Base-by-base conservation (phyloP, 2,888 invertebrate species). In the Cephus pulcher region DNA sequence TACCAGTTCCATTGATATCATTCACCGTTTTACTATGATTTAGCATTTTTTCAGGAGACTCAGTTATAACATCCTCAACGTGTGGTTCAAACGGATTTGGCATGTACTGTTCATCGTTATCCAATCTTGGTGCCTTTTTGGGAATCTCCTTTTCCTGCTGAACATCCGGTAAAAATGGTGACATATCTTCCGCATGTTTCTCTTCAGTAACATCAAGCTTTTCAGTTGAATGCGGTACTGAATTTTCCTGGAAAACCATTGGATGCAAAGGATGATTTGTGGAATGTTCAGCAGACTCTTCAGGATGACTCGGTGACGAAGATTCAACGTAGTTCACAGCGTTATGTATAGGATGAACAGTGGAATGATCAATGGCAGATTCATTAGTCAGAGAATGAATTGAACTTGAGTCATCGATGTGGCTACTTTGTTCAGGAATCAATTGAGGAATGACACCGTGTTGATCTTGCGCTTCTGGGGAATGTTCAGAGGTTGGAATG, bases 111-210 rank as follows among this genome's bases (percentile, higher is more conserved):
- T 93, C 92, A 83, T 93, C 93, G 81, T 93, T 92, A 84, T 93
- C 93, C 75, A 93, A 86, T 77, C 92, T 90, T 11, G 93, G 93
- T 1, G 92, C 90, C 82, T 92, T 92, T 68, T 89, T 89, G 12
- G 88, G 84, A 75, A 81, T 84, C 74, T 88, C 85, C 35, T 88
- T 88, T 35, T 89, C 88, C 82, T 93, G 94, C 88, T 95, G 94
- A 32, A 93, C 92, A 86, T 95, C 95, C 11, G 95, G 95, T 84
- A 95, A 90, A 86, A 95, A 95, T 9, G 95, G 95, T 80, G 94
- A 94, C 94, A 95, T 95, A 84, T 94, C 94, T 73, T 94, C 93
- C 86, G 92, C 92, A 34, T 86, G 86, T 71, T 86, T 88, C 30
- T 88, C 88, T 0, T 89, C 86, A 3, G 15, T 35, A 1, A 76